These are phyloP conservation scores for Pipra filicauda DNA, from an alignment of 2,113 vertebrate species.

Conservation along the genomic window DNA sequence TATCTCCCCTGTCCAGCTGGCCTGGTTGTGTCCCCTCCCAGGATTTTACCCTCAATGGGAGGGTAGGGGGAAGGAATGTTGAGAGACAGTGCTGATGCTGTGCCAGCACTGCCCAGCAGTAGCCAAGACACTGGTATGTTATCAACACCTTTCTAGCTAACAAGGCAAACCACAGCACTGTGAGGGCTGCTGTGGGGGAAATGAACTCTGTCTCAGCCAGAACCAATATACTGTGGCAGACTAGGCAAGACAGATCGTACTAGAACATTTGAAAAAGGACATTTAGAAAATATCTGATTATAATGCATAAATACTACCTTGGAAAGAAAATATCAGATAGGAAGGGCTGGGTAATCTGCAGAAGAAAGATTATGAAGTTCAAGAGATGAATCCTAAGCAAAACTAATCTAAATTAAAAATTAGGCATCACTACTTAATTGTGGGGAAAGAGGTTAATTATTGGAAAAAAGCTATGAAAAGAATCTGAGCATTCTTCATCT, in stretches of 20 bases:
- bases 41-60: not conserved
- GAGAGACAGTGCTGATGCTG: not conserved
- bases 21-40: not conserved
- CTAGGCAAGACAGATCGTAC: not conserved
- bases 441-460: not conserved
- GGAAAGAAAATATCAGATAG: not conserved
- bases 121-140: not conserved
- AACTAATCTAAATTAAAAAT: not conserved
- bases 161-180: not conserved
- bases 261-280: not conserved
- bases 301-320: not conserved
- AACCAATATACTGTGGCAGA: not conserved
- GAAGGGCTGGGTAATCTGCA: not conserved
- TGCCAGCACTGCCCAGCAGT: not conserved
- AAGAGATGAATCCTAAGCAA: not conserved
- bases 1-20: not conserved
- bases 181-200: not conserved
- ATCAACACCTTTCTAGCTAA: not conserved
- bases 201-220: not conserved
- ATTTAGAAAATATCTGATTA: constrained; percentile 12
- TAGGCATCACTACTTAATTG: not conserved
- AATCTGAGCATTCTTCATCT: not conserved
- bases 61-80: not conserved
- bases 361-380: not conserved
- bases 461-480: not conserved